phyloP scores from a whole-genome alignment of 2,797 vertebrate species.

The Acomys russatus region DNA sequence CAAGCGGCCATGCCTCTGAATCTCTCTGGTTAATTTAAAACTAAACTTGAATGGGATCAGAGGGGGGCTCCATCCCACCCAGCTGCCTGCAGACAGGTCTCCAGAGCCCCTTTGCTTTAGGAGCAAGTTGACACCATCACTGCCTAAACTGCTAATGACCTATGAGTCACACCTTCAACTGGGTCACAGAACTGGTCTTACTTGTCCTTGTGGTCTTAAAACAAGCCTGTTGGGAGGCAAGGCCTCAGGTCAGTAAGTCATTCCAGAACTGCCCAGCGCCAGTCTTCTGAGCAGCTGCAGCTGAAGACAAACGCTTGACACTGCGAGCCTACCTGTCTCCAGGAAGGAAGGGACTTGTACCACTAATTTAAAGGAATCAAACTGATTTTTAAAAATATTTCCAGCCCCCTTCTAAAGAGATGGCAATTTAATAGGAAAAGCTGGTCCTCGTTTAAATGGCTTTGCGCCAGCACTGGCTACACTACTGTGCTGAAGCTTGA shows the following conservation, averaged over 20 bases:
- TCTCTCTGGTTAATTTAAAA: background rate
- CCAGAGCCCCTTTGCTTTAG: background rate
- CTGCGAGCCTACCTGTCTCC: rapidly evolving
- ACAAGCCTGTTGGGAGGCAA: background rate
- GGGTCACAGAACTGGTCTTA: background rate
- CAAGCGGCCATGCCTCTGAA: background rate
- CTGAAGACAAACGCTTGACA: background rate
- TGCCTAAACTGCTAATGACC: background rate
- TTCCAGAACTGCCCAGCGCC: background rate
- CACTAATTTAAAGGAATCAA: background rate
- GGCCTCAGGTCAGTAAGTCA: background rate
- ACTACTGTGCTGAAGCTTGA: background rate
- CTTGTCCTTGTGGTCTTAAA: background rate
- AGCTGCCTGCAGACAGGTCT: background rate
- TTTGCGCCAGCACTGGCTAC: background rate
- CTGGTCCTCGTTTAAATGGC: background rate
- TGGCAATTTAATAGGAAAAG: background rate
- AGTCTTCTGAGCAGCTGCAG: background rate
- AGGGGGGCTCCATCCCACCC: background rate
- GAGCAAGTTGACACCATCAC: background rate
- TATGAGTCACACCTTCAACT: background rate
- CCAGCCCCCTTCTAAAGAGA: background rate
- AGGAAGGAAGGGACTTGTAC: background rate
- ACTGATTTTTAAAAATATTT: background rate
- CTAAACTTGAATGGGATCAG: background rate